A percentile compares a stretch with the other conserved stretches of the same genome.
Evolutionary conservation across 1,140 invertebrate genomes (phyloP).

Genomic region (Nasonia longicornis): DNA sequence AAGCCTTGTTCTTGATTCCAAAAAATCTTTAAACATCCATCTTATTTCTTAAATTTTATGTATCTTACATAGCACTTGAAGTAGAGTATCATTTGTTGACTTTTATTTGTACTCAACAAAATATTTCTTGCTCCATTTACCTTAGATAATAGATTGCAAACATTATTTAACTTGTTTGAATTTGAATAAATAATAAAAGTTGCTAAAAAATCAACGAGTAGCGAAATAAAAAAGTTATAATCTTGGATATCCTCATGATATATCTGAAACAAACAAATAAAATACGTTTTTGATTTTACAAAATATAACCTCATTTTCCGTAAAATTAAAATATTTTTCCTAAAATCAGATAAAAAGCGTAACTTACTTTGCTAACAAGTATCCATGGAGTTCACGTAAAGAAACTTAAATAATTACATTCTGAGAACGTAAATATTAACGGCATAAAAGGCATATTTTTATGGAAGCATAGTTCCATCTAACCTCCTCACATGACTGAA

Average conservation of each 20-base stretch:
- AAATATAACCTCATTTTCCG: slow-evolving; percentile 29
- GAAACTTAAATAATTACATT: background rate
- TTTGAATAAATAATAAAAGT: background rate
- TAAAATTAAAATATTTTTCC: background rate
- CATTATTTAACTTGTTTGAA: background rate
- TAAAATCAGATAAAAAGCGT: background rate
- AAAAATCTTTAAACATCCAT: background rate
- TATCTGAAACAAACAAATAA: slow-evolving; percentile 12
- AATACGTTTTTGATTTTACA: slow-evolving; percentile 26
- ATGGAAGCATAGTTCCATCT: slow-evolving; percentile 23
- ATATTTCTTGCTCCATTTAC: background rate
- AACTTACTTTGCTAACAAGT: background rate
- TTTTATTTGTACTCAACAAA: background rate
- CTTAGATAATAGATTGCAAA: background rate
- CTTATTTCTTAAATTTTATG: background rate
- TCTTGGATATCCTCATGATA: slow-evolving; percentile 2
- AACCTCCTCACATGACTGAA: slow-evolving; percentile 4
- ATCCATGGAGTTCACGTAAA: background rate
- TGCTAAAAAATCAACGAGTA: background rate
- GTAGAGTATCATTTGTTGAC: background rate
- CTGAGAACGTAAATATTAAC: slow-evolving; percentile 1
- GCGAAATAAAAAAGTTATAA: background rate
- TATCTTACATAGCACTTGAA: background rate
- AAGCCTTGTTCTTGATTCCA: background rate
- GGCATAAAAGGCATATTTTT: slow-evolving; percentile 1